phyloP scores from a whole-genome alignment of 2,113 vertebrate genomes.

The Laterallus jamaicensis region DNA sequence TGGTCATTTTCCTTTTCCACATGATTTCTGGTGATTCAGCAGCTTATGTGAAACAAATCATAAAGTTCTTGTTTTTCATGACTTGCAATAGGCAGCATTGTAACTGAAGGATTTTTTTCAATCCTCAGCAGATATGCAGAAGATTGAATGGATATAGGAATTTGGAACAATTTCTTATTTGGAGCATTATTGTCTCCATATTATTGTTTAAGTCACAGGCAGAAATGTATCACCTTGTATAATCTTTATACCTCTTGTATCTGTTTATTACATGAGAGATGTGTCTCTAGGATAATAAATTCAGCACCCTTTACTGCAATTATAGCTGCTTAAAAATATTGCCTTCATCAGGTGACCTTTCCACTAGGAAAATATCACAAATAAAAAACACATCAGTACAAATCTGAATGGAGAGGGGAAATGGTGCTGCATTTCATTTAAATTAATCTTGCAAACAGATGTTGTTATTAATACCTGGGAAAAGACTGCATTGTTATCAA shows the following conservation, averaged over 20 bases:
- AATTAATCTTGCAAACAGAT: neutral
- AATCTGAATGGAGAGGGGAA: neutral
- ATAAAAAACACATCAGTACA: neutral
- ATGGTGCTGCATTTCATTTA: neutral
- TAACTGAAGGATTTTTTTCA: neutral
- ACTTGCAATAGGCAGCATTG: neutral
- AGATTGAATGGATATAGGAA: neutral
- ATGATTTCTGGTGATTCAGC: neutral
- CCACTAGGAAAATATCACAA: neutral
- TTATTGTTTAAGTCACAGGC: neutral
- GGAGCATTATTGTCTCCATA: neutral
- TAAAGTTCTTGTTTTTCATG: neutral
- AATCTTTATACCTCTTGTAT: neutral
- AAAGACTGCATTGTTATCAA: neutral
- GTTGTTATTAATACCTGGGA: neutral
- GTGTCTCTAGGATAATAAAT: slow-evolving; percentile 13
- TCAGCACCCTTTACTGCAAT: slow-evolving; percentile 3
- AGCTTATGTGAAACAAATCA: neutral
- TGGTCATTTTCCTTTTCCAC: neutral
- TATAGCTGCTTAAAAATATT: slow-evolving; percentile 24
- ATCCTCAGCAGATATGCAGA: neutral
- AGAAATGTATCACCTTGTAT: neutral
- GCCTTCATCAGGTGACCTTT: neutral
- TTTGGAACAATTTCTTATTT: neutral
- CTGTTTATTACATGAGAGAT: neutral